These are phyloP conservation scores for Bradypodion pumilum DNA, from an alignment of 2,797 vertebrate genomes.

Conservation along the genomic window DNA sequence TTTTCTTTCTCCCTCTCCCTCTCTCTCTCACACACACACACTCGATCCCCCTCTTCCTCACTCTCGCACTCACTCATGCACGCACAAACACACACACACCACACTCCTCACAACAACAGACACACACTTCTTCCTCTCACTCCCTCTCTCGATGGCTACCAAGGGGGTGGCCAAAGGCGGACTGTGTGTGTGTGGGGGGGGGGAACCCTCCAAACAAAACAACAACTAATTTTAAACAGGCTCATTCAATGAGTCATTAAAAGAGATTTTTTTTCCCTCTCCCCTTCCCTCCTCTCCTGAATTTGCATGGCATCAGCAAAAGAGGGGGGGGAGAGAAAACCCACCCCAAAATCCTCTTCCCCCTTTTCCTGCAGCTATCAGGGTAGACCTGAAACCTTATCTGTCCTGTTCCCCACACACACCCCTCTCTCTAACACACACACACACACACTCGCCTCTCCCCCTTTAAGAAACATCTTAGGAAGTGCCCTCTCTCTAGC, in stretches of 20 bases:
- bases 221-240: constrained; percentile 78
- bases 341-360: constrained; percentile 63
- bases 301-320: constrained; percentile 78
- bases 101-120: constrained; percentile 31
- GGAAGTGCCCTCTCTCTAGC: constrained; percentile 66
- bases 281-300: constrained; percentile 71
- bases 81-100: constrained; percentile 33
- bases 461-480: constrained; percentile 56
- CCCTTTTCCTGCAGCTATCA: constrained; percentile 66
- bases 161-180: constrained; percentile 75
- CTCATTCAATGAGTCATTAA: constrained; percentile 84
- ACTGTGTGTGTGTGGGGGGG: no score
- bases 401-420: constrained; percentile 49
- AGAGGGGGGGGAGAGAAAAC: constrained; percentile 39
- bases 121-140: constrained; percentile 69
- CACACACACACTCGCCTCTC: constrained; percentile 23
- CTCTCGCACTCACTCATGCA: constrained; percentile 47
- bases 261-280: constrained; percentile 70
- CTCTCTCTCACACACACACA: constrained; percentile 68
- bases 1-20: constrained; percentile 78
- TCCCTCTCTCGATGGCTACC: constrained; percentile 71
- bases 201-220: constrained; percentile 54
- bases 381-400: constrained; percentile 71
- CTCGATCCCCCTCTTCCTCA: constrained; percentile 70
- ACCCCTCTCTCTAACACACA: constrained; percentile 20